phyloP scores from a whole-genome alignment of 2,113 vertebrate species.

The Aspidoscelis tigris region DNA sequence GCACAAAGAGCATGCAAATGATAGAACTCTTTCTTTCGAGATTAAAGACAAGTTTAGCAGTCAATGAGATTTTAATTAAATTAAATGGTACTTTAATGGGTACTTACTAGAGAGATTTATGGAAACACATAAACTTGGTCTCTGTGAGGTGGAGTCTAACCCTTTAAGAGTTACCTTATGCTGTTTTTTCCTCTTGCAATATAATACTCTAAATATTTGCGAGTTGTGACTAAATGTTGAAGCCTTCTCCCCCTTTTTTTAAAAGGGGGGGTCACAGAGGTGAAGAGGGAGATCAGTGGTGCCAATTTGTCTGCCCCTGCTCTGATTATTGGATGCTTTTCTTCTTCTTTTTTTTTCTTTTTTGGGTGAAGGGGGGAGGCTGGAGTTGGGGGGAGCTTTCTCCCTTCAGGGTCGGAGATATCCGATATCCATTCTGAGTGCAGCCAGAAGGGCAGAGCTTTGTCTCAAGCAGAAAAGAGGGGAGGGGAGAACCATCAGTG shows the following conservation, averaged over 20 bases:
- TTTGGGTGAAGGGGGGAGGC: slow-evolving; percentile 62
- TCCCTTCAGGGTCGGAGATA: slow-evolving; percentile 76
- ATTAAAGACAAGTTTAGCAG: slow-evolving; percentile 78
- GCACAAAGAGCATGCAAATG: slow-evolving; percentile 76
- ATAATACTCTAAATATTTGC: slow-evolving; percentile 84
- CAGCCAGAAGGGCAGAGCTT: slow-evolving; percentile 76
- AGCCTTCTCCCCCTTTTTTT: slow-evolving; percentile 51
- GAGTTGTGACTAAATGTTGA: slow-evolving; percentile 76
- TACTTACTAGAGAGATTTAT: slow-evolving; percentile 82
- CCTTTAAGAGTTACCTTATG: slow-evolving; percentile 81
- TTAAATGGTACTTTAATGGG: slow-evolving; percentile 81
- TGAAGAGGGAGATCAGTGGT: slow-evolving; percentile 68
- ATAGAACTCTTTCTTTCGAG: slow-evolving; percentile 78
- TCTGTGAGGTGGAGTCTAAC: slow-evolving; percentile 73
- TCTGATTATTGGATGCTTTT: slow-evolving; percentile 76
- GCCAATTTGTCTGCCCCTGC: slow-evolving; percentile 83
- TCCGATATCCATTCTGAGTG: slow-evolving; percentile 78
- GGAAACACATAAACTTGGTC: slow-evolving; percentile 79
- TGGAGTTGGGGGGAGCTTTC: slow-evolving; percentile 71
- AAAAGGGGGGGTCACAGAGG: slow-evolving; percentile 25
- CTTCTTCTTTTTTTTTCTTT: slow-evolving; percentile 26
- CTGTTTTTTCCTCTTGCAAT: slow-evolving; percentile 69
- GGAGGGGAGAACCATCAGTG: slow-evolving; percentile 49
- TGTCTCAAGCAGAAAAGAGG: slow-evolving; percentile 71
- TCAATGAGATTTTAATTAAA: slow-evolving; percentile 79